phyloP scores from a whole-genome alignment of 2,888 invertebrate genomes.

The Torymus texanus region DNA sequence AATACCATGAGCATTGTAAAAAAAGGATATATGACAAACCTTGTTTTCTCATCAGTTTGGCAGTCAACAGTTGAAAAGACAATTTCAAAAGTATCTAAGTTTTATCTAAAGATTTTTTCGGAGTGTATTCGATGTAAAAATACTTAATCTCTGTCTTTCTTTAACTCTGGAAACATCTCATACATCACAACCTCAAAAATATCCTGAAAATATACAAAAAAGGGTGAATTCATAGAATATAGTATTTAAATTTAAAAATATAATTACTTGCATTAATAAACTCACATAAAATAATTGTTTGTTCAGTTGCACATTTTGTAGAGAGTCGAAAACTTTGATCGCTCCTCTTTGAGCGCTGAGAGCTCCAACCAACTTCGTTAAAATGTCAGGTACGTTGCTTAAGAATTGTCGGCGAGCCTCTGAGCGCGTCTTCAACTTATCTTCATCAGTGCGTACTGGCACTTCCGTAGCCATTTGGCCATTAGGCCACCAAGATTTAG shows the following conservation, averaged over 20 bases:
- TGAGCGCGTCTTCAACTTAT: conserved; percentile 82
- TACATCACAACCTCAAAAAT: conserved; percentile 77
- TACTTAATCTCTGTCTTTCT: conserved; percentile 54
- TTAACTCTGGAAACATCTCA: conserved; percentile 77
- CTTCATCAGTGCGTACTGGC: conserved; percentile 78
- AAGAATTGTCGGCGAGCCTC: conserved; percentile 83
- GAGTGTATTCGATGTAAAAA: conserved; percentile 54
- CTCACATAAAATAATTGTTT: conserved; percentile 94
- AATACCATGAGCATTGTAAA: conserved; percentile 28
- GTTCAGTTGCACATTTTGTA: conserved; percentile 90
- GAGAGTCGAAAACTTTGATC: conserved; percentile 88
- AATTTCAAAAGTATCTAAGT: conserved; percentile 20
- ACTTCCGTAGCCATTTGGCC: conserved; percentile 82
- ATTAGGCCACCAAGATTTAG: conserved; percentile 93
- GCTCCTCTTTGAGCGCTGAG: conserved; percentile 90
- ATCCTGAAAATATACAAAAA: conserved; percentile 73
- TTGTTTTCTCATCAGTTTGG: conserved; percentile 45
- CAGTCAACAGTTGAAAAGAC: conserved; percentile 47
- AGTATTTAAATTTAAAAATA: conserved; percentile 4
- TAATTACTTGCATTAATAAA: conserved; percentile 59
- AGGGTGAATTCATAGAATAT: conserved; percentile 13
- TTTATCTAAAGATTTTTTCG: conserved; percentile 32
- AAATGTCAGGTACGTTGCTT: conserved; percentile 85
- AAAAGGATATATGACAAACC: conserved; percentile 43
- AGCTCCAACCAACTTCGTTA: conserved; percentile 89